Conservation (phyloP, 2,797 vertebrate species). For the Nannoperca australis region DNA sequence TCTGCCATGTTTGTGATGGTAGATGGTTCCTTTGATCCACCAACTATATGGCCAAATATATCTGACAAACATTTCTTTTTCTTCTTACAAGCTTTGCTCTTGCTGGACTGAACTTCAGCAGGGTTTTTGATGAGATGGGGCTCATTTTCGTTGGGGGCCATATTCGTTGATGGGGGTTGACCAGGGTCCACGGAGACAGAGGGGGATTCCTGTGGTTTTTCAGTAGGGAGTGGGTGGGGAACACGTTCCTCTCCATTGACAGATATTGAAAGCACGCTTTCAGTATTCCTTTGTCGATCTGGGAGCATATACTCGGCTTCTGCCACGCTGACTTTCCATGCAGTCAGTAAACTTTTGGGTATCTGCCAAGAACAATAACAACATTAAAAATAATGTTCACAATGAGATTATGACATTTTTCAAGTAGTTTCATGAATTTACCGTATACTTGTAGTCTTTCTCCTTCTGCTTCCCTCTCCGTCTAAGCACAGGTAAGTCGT, state of each 20-base stretch:
- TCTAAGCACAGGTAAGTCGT: conserved; percentile 92
- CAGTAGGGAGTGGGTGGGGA: conserved; percentile 69
- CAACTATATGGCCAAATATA: conserved; percentile 80
- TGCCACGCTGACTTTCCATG: conserved; percentile 93
- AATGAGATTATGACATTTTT: neutral
- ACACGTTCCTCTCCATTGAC: conserved; percentile 62
- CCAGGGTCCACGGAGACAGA: conserved; percentile 47
- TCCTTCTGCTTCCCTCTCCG: conserved; percentile 94
- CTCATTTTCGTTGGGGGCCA: conserved; percentile 63
- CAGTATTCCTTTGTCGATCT: conserved; percentile 74
- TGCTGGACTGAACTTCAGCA: conserved; percentile 54
- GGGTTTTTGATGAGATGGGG: conserved; percentile 55
- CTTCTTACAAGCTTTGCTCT: conserved; percentile 75
- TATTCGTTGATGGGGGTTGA: conserved; percentile 40
- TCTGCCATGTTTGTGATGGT: conserved; percentile 28
- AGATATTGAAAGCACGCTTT: conserved; percentile 59
- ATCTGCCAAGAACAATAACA: conserved; percentile 84
- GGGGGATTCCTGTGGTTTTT: conserved; percentile 51
- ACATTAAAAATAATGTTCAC: conserved; percentile 12
- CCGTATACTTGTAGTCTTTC: conserved; percentile 94
- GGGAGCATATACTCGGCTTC: conserved; percentile 92
- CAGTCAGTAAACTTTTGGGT: conserved; percentile 92
- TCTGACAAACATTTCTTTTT: conserved; percentile 84
- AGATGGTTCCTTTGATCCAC: conserved; percentile 67
- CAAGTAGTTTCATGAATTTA: conserved; percentile 51